A percentile compares a stretch with the other conserved stretches of the same genome.
phyloP scores from a whole-genome alignment of 2,888 invertebrate species.

The Doris montereyensis region DNA sequence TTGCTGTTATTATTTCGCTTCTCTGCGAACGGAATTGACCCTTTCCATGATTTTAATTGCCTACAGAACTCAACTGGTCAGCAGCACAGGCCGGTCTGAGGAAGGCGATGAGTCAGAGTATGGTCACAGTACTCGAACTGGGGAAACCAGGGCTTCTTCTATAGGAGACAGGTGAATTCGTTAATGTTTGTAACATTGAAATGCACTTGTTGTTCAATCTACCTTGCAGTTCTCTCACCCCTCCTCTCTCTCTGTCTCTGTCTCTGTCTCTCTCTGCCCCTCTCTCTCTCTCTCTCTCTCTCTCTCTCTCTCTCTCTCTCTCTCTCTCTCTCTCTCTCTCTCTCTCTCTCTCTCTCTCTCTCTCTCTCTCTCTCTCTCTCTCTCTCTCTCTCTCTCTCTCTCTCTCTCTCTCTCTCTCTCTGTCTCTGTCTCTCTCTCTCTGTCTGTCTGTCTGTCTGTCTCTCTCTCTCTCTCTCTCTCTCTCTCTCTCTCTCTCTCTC shows the following conservation, averaged over 20 bases:
- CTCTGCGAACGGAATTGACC: background rate
- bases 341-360: slow-evolving; percentile 17
- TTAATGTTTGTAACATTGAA: background rate
- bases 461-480: too few relatives aligned
- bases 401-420: too few relatives aligned
- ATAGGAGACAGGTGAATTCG: background rate
- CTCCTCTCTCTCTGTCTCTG: background rate
- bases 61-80: too few relatives aligned
- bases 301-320: background rate
- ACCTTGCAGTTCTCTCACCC: too few relatives aligned
- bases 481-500: too few relatives aligned
- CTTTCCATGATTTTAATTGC: background rate
- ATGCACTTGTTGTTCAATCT: background rate
- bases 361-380: background rate
- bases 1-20: background rate
- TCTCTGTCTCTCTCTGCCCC: too few relatives aligned
- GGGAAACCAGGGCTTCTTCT: background rate
- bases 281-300: slow-evolving; percentile 3
- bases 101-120: background rate
- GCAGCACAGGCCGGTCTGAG: background rate
- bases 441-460: too few relatives aligned
- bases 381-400: too few relatives aligned
- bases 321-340: slow-evolving; percentile 20
- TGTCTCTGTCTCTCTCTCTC: too few relatives aligned
- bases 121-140: background rate